Evolutionary conservation across 2,888 invertebrate species (phyloP).

Genomic region (Ochropacha duplaris): DNA sequence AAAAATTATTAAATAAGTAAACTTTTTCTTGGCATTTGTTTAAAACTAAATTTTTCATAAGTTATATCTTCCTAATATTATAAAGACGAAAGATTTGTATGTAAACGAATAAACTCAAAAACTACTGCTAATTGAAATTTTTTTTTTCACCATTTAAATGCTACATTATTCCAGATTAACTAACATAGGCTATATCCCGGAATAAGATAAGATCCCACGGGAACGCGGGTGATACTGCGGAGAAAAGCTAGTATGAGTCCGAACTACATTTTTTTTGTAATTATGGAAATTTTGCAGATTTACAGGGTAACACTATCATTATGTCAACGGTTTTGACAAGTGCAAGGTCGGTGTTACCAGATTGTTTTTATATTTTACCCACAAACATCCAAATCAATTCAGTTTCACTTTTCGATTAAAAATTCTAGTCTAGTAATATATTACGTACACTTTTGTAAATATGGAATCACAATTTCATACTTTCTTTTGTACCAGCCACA

Average conservation of each 20-base stretch:
- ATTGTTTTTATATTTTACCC: background rate
- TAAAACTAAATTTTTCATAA: no score
- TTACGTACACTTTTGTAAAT: background rate
- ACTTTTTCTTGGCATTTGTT: background rate
- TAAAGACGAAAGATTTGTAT: no score
- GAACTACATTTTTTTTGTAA: no score
- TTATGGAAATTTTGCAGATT: background rate
- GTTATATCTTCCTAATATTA: no score
- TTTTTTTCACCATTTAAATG: no score
- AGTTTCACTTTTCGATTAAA: background rate
- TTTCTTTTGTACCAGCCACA: background rate
- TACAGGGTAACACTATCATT: background rate
- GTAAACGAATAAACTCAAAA: no score
- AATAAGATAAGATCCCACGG: no score
- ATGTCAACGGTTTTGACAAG: background rate
- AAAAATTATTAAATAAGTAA: no score
- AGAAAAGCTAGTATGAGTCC: no score
- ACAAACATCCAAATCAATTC: background rate
- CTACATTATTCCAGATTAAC: no score
- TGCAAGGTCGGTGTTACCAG: background rate
- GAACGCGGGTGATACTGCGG: background rate
- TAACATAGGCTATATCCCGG: no score
- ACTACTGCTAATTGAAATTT: no score
- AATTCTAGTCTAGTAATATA: background rate
- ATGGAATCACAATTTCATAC: background rate